Percentiles rank a stretch among this genome's conserved stretches.
Evolutionary conservation across 2,113 vertebrate genomes (phyloP).

Genomic region (Solea solea): DNA sequence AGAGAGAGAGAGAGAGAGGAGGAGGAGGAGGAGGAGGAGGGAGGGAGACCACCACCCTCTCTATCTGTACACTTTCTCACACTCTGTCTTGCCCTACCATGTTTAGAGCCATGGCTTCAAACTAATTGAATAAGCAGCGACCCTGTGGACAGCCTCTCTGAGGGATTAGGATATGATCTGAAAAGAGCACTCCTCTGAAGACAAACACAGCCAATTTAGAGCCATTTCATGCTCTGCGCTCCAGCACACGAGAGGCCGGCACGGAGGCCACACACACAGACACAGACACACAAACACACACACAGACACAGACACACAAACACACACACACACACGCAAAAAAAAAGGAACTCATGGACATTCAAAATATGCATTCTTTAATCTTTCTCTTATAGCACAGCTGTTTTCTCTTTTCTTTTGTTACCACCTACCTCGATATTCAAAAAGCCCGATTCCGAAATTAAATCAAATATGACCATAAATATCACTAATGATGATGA

Average conservation of each 20-base stretch:
- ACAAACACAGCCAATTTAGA: slow-evolving; percentile 80
- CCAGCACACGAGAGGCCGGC: slow-evolving; percentile 63
- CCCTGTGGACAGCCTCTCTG: slow-evolving; percentile 77
- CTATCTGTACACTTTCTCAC: slow-evolving; percentile 66
- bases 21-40: no score
- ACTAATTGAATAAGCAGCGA: slow-evolving; percentile 83
- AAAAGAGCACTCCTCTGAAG: slow-evolving; percentile 74
- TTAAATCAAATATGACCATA: no score
- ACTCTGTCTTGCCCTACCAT: slow-evolving; percentile 60
- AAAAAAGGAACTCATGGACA: slow-evolving; percentile 68
- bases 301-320: slow-evolving; percentile 59
- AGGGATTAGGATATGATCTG: slow-evolving; percentile 83
- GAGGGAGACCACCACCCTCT: slow-evolving; percentile 48
- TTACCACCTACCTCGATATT: no score
- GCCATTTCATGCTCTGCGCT: slow-evolving; percentile 79
- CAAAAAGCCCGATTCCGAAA: no score
- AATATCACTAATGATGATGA: no score
- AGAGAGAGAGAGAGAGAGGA: neutral
- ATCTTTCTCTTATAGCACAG: slow-evolving; percentile 70
- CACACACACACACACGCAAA: slow-evolving; percentile 54
- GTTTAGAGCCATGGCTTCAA: slow-evolving; percentile 66
- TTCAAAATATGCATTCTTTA: slow-evolving; percentile 68
- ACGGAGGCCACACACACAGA: slow-evolving; percentile 63
- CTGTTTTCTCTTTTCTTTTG: slow-evolving; percentile 41
- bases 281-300: slow-evolving; percentile 56